Conservation (phyloP, 2,113 vertebrate species). For the Oreotrochilus melanogaster region DNA sequence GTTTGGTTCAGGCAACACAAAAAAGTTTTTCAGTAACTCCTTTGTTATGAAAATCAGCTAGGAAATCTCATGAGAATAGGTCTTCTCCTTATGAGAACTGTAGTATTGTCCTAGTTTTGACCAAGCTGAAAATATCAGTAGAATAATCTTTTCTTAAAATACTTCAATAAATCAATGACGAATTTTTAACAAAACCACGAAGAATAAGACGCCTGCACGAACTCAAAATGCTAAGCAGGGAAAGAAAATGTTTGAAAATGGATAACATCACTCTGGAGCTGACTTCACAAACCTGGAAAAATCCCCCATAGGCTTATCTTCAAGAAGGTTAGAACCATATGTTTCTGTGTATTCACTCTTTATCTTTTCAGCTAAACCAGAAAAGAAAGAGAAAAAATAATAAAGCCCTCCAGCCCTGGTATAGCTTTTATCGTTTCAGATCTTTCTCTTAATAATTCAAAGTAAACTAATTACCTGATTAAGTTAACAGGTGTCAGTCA, state of each 20-base stretch:
- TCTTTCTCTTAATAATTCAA: conserved; percentile 61
- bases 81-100: not conserved
- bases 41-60: conserved; percentile 53
- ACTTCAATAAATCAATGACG: not conserved
- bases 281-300: conserved; percentile 59
- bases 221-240: conserved; percentile 48
- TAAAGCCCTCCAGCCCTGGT: conserved; percentile 50
- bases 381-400: conserved; percentile 44
- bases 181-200: conserved; percentile 1
- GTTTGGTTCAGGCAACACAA: conserved; percentile 5
- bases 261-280: conserved; percentile 40
- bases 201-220: conserved; percentile 17
- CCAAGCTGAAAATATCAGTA: not conserved
- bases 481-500: conserved; percentile 63
- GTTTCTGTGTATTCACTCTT: conserved; percentile 47
- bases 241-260: conserved; percentile 64
- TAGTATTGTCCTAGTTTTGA: not conserved
- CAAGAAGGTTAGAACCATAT: conserved; percentile 65
- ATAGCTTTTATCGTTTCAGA: conserved; percentile 31
- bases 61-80: conserved; percentile 9
- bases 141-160: conserved; percentile 4
- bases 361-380: conserved; percentile 57
- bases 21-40: conserved; percentile 36
- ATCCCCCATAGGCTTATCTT: conserved; percentile 45
- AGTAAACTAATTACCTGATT: conserved; percentile 70